Conservation (phyloP, 2,888 invertebrate genomes). For the Ectobius pallidus region DNA sequence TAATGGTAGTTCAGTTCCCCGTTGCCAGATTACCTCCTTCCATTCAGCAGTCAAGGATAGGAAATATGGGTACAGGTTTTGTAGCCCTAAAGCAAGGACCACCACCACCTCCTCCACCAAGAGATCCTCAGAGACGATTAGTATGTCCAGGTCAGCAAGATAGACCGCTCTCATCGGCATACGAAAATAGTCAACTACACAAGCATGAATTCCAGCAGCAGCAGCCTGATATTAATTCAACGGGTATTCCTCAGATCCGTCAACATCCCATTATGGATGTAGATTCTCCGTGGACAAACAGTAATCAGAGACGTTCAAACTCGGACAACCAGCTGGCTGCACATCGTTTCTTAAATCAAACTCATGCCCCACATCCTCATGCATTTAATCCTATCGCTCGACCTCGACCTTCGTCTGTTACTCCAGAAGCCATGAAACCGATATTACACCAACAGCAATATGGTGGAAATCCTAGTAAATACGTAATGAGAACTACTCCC, state of each 20-base stretch:
- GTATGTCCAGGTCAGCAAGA: constrained; percentile 54
- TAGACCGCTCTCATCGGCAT: constrained; percentile 62
- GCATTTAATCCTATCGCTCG: constrained; percentile 47
- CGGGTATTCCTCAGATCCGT: neutral
- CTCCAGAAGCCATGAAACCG: constrained; percentile 50
- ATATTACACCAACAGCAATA: constrained; percentile 2
- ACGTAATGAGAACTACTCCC: neutral
- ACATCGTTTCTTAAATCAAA: neutral
- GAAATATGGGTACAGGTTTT: constrained; percentile 20
- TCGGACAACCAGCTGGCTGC: constrained; percentile 43
- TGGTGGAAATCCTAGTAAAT: neutral
- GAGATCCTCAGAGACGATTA: constrained; percentile 71
- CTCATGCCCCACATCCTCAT: constrained; percentile 3
- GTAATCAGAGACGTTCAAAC: constrained; percentile 37
- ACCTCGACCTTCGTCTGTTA: constrained; percentile 54
- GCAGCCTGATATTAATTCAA: neutral
- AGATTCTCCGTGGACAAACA: neutral
- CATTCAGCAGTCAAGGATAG: neutral
- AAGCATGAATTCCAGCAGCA: constrained; percentile 10
- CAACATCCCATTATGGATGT: neutral
- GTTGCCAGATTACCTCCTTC: constrained; percentile 52
- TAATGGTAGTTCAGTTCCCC: constrained; percentile 62
- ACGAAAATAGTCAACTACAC: constrained; percentile 48
- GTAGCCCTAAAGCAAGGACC: constrained; percentile 46
- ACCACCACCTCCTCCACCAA: constrained; percentile 80